phyloP scores from a whole-genome alignment of 2,797 vertebrate genomes.

The Anisognathus igniventris region DNA sequence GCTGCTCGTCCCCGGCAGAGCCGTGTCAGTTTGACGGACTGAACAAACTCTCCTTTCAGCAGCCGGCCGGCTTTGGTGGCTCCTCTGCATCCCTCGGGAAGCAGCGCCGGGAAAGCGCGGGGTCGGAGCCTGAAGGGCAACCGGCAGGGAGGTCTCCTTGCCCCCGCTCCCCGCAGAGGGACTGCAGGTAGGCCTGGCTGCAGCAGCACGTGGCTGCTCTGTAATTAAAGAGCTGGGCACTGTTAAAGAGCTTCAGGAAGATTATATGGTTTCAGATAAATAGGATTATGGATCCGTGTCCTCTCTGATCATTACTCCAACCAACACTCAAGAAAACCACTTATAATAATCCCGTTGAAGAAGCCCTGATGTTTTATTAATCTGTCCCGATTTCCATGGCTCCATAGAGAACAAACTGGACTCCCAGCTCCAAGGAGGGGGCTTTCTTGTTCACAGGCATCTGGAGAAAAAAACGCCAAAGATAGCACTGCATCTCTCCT shows the following conservation, averaged over 20 bases:
- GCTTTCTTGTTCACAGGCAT: neutral
- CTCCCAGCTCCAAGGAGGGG: neutral
- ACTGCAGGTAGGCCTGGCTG: neutral
- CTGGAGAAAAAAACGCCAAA: neutral
- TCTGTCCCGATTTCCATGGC: neutral
- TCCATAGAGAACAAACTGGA: neutral
- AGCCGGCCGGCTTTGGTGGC: neutral
- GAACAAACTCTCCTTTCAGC: neutral
- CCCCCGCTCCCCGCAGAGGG: neutral
- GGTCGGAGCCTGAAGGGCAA: neutral
- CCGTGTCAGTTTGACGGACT: neutral
- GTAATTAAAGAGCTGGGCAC: slow-evolving; percentile 67
- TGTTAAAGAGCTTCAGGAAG: slow-evolving; percentile 71
- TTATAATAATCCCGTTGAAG: slow-evolving; percentile 64
- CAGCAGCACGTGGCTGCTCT: neutral
- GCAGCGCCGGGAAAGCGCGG: neutral
- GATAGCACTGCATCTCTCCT: neutral
- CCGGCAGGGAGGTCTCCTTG: neutral
- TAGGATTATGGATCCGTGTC: slow-evolving; percentile 64
- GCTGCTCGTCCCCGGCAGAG: neutral
- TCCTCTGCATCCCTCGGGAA: neutral
- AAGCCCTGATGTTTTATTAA: slow-evolving; percentile 24
- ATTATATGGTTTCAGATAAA: slow-evolving; percentile 74
- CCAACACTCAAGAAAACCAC: slow-evolving; percentile 62
- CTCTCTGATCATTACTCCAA: slow-evolving; percentile 62